phyloP scores from a whole-genome alignment of 2,797 vertebrate genomes.

The Cirrhinus mrigala region DNA sequence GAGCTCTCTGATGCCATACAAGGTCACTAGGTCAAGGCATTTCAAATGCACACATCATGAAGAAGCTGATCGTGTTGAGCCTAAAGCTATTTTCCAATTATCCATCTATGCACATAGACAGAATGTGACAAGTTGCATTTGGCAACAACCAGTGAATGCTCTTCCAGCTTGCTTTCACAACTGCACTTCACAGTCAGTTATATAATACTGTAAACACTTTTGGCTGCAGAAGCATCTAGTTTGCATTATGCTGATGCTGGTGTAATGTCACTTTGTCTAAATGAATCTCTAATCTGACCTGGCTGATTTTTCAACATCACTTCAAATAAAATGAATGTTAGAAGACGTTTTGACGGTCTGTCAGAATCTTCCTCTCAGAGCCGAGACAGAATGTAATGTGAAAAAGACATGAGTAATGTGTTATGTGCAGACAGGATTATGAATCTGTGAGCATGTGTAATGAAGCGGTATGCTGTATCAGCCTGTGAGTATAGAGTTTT shows the following conservation, averaged over 20 bases:
- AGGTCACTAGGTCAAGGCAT: not conserved
- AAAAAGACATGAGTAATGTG: not conserved
- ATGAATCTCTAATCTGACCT: not conserved
- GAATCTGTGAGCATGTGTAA: not conserved
- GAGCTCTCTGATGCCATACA: not conserved
- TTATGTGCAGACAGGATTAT: not conserved
- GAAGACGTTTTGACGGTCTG: not conserved
- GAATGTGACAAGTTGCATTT: not conserved
- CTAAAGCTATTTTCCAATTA: not conserved
- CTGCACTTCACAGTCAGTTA: not conserved
- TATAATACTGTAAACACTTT: not conserved
- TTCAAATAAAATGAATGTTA: not conserved
- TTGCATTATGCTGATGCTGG: not conserved
- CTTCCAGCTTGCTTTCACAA: not conserved
- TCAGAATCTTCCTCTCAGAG: not conserved
- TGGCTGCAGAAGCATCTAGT: not conserved
- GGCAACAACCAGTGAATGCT: not conserved
- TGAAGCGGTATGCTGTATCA: not conserved
- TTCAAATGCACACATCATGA: not conserved
- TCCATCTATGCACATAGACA: not conserved
- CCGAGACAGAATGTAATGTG: too few species aligned
- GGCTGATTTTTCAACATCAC: not conserved
- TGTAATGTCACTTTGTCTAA: constrained; percentile 10
- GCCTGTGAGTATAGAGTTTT: constrained; percentile 7
- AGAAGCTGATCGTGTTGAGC: not conserved